Conservation (phyloP, 1,140 invertebrate genomes). For the Drosophila serrata region DNA sequence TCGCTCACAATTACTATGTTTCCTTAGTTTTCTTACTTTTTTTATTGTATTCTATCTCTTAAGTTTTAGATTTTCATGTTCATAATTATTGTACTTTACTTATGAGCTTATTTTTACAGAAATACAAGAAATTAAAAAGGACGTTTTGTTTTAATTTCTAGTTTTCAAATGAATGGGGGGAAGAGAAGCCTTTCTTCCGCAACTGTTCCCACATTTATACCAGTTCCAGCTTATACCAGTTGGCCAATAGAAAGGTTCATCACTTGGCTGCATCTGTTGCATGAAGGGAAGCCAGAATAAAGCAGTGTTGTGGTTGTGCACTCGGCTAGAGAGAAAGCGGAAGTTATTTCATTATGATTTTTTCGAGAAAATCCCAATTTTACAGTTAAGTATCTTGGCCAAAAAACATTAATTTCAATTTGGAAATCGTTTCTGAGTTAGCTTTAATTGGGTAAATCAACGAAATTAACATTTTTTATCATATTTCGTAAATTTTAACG, state of each 20-base stretch:
- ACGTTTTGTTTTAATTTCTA: not conserved
- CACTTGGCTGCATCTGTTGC: not conserved
- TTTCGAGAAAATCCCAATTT: no score
- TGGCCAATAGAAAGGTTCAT: not conserved
- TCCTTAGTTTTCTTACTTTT: constrained; percentile 8
- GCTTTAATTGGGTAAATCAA: no score
- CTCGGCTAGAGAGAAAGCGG: not conserved
- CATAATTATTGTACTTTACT: constrained; percentile 7
- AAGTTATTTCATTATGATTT: no score
- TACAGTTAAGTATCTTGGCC: no score
- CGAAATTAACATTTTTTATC: no score
- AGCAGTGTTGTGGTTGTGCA: not conserved
- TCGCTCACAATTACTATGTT: constrained; percentile 1
- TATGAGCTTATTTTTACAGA: constrained; percentile 55
- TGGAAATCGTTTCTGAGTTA: no score
- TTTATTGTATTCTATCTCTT: constrained; percentile 17
- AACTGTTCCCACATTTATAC: constrained; percentile 1
- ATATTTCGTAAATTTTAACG: no score
- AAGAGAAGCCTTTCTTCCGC: not conserved
- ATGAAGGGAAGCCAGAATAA: no score
- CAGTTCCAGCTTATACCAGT: not conserved
- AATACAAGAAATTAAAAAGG: constrained; percentile 24
- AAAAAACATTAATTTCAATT: no score
- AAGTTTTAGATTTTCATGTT: constrained; percentile 45
- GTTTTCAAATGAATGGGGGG: not conserved